Conservation (phyloP, 2,797 vertebrate species). For the Manis pentadactyla region DNA sequence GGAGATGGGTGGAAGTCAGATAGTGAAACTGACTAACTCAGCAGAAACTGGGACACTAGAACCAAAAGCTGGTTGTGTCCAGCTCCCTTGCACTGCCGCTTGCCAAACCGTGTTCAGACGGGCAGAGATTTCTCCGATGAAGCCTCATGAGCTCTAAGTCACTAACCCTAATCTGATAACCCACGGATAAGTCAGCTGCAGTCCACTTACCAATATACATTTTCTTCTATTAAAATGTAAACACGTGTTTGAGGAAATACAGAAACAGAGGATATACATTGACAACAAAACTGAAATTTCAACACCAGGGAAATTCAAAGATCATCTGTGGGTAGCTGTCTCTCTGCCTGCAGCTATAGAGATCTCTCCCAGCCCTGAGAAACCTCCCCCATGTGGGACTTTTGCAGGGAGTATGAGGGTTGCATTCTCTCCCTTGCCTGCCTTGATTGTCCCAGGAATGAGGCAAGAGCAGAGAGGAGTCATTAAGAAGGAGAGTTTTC, state of each 20-base stretch:
- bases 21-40: neutral
- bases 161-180: neutral
- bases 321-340: neutral
- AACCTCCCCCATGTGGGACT: neutral
- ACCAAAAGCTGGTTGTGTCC: neutral
- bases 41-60: neutral
- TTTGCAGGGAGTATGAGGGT: neutral
- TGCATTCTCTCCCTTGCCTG: neutral
- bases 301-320: conserved; percentile 15
- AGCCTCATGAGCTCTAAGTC: neutral
- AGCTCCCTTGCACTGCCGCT: conserved; percentile 1
- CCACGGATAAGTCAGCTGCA: conserved; percentile 29
- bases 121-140: neutral
- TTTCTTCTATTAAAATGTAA: conserved; percentile 32
- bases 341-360: neutral
- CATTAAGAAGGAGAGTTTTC: neutral
- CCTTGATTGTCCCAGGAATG: neutral
- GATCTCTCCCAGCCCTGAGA: neutral
- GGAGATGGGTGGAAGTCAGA: neutral
- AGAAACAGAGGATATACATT: neutral
- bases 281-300: conserved; percentile 42
- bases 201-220: neutral
- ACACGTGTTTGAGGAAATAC: neutral
- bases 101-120: neutral
- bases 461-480: neutral